phyloP scores from a whole-genome alignment of 2,797 vertebrate species.

The Spinus pinus region DNA sequence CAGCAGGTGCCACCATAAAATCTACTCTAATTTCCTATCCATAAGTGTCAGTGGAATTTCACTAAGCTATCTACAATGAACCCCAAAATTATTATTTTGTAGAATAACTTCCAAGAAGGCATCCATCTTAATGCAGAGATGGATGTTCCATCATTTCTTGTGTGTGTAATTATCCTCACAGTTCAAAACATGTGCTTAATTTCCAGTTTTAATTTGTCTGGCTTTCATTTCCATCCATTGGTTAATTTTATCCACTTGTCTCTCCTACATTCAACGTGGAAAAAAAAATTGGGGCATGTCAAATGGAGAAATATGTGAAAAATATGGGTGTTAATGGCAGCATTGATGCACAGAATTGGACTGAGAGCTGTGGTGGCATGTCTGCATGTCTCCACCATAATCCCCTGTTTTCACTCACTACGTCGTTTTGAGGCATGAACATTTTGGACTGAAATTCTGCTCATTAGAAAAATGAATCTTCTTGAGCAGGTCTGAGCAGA shows the following conservation, averaged over 20 bases:
- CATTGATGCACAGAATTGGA: not conserved
- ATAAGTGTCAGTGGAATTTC: not conserved
- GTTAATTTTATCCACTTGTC: conserved; percentile 15
- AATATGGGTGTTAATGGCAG: not conserved
- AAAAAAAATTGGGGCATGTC: not conserved
- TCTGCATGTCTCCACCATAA: conserved; percentile 6
- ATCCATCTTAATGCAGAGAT: not conserved
- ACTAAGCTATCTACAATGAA: not conserved
- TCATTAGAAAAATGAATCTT: not conserved
- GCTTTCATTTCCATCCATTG: not conserved
- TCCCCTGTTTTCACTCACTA: not conserved
- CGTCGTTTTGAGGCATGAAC: conserved; percentile 8
- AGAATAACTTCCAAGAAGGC: not conserved
- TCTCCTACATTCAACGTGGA: not conserved
- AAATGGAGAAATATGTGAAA: conserved; percentile 21
- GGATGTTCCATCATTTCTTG: not conserved
- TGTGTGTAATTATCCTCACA: not conserved
- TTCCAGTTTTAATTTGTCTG: conserved; percentile 41
- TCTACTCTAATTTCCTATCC: not conserved
- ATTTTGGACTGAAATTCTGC: not conserved
- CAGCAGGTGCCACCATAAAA: not conserved
- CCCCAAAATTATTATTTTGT: not conserved
- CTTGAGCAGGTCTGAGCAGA: conserved; percentile 2
- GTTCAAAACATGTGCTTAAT: not conserved
- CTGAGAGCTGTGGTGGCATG: not conserved